These are phyloP conservation scores for Montipora sp. DNA, from an alignment of 64 coral and sea anemone species.

Conservation along the genomic window DNA sequence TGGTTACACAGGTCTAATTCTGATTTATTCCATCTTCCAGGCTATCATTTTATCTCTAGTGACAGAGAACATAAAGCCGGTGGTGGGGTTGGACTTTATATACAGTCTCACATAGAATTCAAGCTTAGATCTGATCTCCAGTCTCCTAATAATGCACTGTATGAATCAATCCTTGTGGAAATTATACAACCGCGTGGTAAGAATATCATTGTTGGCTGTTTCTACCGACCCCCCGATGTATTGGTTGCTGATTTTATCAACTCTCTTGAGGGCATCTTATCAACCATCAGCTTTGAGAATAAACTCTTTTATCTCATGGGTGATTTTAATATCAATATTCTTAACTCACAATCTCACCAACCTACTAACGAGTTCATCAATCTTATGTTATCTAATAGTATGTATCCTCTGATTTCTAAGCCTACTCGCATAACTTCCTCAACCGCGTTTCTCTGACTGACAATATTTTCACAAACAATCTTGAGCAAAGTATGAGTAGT, in stretches of 20 bases:
- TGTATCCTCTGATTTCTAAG: too few species aligned
- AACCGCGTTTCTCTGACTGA: neutral
- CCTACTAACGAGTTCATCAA: too few species aligned
- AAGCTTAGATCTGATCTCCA: conserved; percentile 5
- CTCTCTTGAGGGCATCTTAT: neutral
- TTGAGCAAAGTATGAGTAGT: too few species aligned
- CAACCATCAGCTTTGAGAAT: neutral
- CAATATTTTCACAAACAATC: neutral
- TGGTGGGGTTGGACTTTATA: neutral
- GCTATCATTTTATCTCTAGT: too few species aligned
- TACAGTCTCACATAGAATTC: neutral
- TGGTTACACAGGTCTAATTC: too few species aligned
- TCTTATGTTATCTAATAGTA: too few species aligned
- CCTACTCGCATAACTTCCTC: neutral
- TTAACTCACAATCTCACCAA: too few species aligned
- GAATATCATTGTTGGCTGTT: neutral
- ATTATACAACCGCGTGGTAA: too few species aligned
- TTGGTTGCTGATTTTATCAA: neutral
- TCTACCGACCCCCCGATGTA: neutral
- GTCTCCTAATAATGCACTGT: neutral
- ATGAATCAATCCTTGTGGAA: neutral
- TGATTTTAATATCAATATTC: too few species aligned
- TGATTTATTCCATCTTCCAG: too few species aligned
- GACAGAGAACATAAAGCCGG: too few species aligned
- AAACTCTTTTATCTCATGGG: too few species aligned